phyloP scores from a whole-genome alignment of 2,888 invertebrate species.

The Tuberolachnus salignus region DNA sequence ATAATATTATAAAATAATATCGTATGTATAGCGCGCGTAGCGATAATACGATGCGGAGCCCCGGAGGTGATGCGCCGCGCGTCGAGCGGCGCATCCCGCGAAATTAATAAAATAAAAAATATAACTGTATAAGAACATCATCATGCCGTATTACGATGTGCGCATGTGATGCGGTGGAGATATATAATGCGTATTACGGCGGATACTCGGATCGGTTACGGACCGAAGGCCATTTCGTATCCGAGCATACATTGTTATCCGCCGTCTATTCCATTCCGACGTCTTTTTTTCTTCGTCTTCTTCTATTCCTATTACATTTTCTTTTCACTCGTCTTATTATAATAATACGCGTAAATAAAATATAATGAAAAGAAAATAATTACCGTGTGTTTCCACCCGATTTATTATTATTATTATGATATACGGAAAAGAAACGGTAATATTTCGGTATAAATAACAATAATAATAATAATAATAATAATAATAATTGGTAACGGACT shows the following conservation, averaged over 20 bases:
- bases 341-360: neutral
- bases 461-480: too few relatives aligned
- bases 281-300: neutral
- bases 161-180: neutral
- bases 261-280: conserved; percentile 6
- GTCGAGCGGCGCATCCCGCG: too few relatives aligned
- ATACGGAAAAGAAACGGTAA: too few relatives aligned
- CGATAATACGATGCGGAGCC: conserved; percentile 6
- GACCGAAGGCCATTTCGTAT: conserved; percentile 42
- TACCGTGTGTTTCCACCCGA: too few relatives aligned
- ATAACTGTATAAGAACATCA: too few relatives aligned
- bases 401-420: too few relatives aligned
- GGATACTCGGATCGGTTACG: conserved; percentile 20
- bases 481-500: too few relatives aligned
- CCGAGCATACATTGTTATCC: conserved; percentile 29
- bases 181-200: neutral
- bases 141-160: too few relatives aligned
- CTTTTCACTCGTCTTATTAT: conserved; percentile 5
- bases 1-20: neutral
- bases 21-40: neutral
- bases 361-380: too few relatives aligned
- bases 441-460: too few relatives aligned
- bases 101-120: too few relatives aligned
- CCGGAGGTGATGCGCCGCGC: conserved; percentile 27
- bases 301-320: neutral